Evolutionary conservation across 1,140 invertebrate genomes (phyloP).

Genomic region (Arctopsyche grandis): DNA sequence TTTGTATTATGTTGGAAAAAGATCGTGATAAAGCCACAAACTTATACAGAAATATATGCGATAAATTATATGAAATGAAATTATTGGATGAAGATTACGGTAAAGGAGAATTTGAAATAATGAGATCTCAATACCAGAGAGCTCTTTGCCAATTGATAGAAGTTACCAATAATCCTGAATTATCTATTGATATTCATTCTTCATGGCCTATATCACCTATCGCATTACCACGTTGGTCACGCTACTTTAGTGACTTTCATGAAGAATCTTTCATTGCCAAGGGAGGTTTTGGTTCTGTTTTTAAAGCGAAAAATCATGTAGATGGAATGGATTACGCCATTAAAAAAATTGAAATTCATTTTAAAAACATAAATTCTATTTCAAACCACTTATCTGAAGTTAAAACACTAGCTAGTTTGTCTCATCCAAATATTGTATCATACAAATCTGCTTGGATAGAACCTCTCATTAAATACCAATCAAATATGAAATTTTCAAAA

Average conservation of each 20-base stretch:
- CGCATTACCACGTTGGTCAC: slow-evolving; percentile 67
- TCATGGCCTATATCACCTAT: slow-evolving; percentile 63
- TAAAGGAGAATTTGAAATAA: slow-evolving; percentile 72
- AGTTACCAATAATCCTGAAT: slow-evolving; percentile 66
- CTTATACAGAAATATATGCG: slow-evolving; percentile 72
- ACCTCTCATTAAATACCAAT: slow-evolving; percentile 60
- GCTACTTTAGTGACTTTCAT: slow-evolving; percentile 80
- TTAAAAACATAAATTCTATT: slow-evolving; percentile 69
- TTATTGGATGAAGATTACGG: slow-evolving; percentile 74
- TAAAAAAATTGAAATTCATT: slow-evolving; percentile 80
- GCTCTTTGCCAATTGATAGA: slow-evolving; percentile 71
- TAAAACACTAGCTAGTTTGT: slow-evolving; percentile 79
- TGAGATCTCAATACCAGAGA: slow-evolving; percentile 72
- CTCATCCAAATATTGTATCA: slow-evolving; percentile 84
- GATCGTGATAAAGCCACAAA: slow-evolving; percentile 67
- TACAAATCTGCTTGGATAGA: slow-evolving; percentile 89
- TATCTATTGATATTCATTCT: slow-evolving; percentile 56
- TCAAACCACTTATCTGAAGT: slow-evolving; percentile 78
- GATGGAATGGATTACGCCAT: slow-evolving; percentile 83
- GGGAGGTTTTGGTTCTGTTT: slow-evolving; percentile 79
- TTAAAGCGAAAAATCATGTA: slow-evolving; percentile 72
- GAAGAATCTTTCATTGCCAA: slow-evolving; percentile 77
- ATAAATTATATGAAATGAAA: slow-evolving; percentile 72
- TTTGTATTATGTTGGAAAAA: slow-evolving; percentile 70
- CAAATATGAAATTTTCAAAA: not conserved